A percentile compares a stretch with the other conserved stretches of the same genome.
Conservation (phyloP, 1,140 invertebrate genomes). For the Ceratosolen fusciceps region DNA sequence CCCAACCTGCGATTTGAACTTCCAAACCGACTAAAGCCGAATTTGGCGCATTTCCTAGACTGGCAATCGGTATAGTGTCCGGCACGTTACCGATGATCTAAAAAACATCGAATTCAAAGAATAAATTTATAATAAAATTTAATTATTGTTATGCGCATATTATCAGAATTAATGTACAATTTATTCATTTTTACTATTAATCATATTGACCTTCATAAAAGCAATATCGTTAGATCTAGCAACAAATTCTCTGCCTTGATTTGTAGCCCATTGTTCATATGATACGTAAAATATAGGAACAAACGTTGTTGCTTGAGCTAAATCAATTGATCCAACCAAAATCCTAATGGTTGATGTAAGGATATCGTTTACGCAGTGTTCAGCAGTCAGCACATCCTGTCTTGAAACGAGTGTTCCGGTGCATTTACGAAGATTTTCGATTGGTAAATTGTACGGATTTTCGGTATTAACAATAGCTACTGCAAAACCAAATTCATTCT, state of each 20-base stretch:
- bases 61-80: not conserved
- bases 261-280: not conserved
- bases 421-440: not conserved
- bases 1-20: not conserved
- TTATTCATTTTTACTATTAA: too few relatives aligned
- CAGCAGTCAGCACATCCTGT: not conserved
- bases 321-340: not conserved
- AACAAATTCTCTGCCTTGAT: too few relatives aligned
- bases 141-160: too few relatives aligned
- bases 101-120: too few relatives aligned
- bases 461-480: too few relatives aligned
- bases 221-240: not conserved
- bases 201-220: not conserved
- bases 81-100: not conserved
- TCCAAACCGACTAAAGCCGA: not conserved
- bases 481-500: too few relatives aligned
- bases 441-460: not conserved
- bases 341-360: not conserved
- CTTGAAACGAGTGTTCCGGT: not conserved
- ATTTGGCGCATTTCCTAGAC: not conserved
- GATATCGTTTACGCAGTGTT: not conserved
- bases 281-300: not conserved
- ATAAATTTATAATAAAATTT: too few relatives aligned
- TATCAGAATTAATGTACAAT: too few relatives aligned
- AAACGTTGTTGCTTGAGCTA: not conserved